Evolutionary conservation across 2,113 vertebrate species (phyloP), one percentile per base, ranked within the genome.

Genomic region (Cynopterus brachyotis): DNA sequence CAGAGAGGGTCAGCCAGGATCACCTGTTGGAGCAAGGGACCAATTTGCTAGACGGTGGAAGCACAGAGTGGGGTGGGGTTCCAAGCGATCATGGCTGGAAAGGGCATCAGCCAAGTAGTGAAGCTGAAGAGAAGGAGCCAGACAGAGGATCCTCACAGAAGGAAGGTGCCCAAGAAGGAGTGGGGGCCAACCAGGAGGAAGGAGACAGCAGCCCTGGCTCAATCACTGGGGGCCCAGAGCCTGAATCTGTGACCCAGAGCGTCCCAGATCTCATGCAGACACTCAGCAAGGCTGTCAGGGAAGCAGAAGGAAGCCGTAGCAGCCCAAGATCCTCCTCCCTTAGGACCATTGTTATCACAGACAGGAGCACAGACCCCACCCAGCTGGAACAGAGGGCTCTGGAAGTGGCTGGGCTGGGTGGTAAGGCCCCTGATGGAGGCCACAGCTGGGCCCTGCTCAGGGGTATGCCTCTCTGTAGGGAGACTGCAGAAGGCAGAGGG

Each of bases 401-500:
- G 3, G 66, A 83, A 37, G 47, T 22, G 57, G 13, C 67, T 1
- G 0, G 17, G 67, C 50, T 53, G 42, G 37, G 7, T 0, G 2
- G 55, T 30, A 79, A 40, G 4, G 2, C 5, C 1, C 20, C 76
- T 35, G 50, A 55, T 3, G 24, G 47, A 57, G 57, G 32, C 62
- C 10, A 2, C 64, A 40, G 35, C 3, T 1, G 30, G 37, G 32
- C 57, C 30, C 32, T 57, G 12, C 69, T 11, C 0, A 20, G 19
- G 45, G 8, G 15, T 1, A 9, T 0, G 0, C 12, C 5, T 78
- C 80, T 35, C 12, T 8, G 17, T 10, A 20, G 30, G 76, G 62
- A 95, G 12, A 45, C 15, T 0, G 0, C 30, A 1, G 11, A 2
- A 4, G 24, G 40, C 45, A 1, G 15, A 73, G 59, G 50, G 19